These are phyloP conservation scores for Himalopsyche japonica DNA, from an alignment of 2,888 invertebrate species.

Conservation along the genomic window DNA sequence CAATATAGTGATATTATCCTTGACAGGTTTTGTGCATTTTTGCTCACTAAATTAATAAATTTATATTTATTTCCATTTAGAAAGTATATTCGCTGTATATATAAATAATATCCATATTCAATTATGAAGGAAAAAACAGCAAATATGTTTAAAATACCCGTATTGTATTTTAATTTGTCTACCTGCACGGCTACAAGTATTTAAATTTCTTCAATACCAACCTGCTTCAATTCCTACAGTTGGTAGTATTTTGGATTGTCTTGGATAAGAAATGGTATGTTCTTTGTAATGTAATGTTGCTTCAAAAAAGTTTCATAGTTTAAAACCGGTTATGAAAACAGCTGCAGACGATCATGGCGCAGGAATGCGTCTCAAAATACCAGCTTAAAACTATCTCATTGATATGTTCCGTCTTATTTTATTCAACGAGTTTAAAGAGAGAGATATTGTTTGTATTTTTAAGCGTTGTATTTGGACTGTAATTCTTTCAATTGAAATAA, in stretches of 20 bases:
- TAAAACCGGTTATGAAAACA: conserved; percentile 37
- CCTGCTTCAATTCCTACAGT: background rate
- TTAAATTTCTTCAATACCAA: background rate
- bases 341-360: background rate
- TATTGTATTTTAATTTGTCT: background rate
- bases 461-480: background rate
- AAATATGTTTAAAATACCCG: too few relatives aligned
- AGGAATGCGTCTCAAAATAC: background rate
- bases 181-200: background rate
- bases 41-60: too few relatives aligned
- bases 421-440: background rate
- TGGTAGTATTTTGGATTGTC: background rate
- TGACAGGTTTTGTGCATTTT: too few relatives aligned
- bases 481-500: background rate
- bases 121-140: too few relatives aligned
- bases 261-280: conserved; percentile 19
- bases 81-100: too few relatives aligned
- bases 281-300: conserved; percentile 21
- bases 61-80: too few relatives aligned
- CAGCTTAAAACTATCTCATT: background rate
- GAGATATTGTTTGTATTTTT: background rate
- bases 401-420: background rate
- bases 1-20: too few relatives aligned
- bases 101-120: too few relatives aligned
- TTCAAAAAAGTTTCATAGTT: conserved; percentile 32